Evolutionary conservation across 2,113 vertebrate species (phyloP).

Genomic region (Gorsachius goisagi): DNA sequence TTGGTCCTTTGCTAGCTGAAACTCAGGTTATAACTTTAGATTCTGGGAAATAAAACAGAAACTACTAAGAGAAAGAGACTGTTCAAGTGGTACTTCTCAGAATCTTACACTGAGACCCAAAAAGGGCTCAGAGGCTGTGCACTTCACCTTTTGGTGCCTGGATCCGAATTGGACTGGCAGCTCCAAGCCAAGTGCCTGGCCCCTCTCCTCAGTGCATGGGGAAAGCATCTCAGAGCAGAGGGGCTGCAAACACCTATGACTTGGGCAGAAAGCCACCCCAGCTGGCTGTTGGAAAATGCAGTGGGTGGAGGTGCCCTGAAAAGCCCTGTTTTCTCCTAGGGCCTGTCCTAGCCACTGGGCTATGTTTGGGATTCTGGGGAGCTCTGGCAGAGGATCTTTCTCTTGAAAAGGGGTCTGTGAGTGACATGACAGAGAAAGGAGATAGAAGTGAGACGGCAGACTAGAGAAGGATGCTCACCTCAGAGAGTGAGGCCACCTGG

Average conservation of each 20-base stretch:
- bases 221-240: not conserved
- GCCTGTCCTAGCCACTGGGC: not conserved
- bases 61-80: not conserved
- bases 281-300: not conserved
- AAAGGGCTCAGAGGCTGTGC: not conserved
- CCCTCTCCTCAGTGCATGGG: not conserved
- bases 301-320: not conserved
- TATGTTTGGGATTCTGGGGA: not conserved
- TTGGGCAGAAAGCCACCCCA: not conserved
- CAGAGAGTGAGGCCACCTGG: not conserved
- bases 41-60: not conserved
- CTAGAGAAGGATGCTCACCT: not conserved
- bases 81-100: not conserved
- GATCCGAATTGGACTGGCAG: not conserved
- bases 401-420: not conserved
- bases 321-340: not conserved
- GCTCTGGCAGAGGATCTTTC: not conserved
- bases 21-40: not conserved
- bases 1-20: not conserved
- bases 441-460: not conserved
- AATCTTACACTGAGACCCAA: not conserved
- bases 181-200: no score
- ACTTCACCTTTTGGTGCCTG: fast-evolving
- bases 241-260: fast-evolving
- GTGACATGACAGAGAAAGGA: not conserved